phyloP scores from a whole-genome alignment of 64 coral and sea anemone species.

The Trachythela sp. region DNA sequence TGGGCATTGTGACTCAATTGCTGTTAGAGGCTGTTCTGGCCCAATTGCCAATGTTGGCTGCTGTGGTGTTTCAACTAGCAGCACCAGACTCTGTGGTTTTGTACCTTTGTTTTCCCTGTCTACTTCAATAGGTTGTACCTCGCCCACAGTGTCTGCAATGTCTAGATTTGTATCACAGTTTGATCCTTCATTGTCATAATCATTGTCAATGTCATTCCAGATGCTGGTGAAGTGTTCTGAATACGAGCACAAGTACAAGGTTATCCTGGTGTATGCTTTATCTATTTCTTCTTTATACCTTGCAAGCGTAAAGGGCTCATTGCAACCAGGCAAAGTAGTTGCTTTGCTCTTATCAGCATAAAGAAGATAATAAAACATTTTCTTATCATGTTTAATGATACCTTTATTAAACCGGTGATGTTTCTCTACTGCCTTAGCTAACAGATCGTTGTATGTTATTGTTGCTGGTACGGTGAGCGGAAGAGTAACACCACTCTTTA shows the following conservation, averaged over 20 bases:
- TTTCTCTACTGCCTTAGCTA: too few species aligned
- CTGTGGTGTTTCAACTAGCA: neutral
- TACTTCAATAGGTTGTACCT: neutral
- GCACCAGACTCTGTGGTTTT: too few species aligned
- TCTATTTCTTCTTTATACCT: slow-evolving; percentile 8
- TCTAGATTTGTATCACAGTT: slow-evolving; percentile 18
- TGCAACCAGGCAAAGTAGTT: neutral
- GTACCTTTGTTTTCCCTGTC: neutral
- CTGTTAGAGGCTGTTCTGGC: neutral
- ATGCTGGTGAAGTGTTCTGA: slow-evolving; percentile 23
- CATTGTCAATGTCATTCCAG: neutral
- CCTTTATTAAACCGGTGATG: neutral
- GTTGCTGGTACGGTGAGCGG: too few species aligned
- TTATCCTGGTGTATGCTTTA: too few species aligned
- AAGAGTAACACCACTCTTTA: too few species aligned
- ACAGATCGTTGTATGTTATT: too few species aligned
- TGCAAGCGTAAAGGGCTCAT: neutral
- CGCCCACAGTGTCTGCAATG: neutral
- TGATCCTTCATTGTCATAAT: slow-evolving; percentile 22
- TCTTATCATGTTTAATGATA: neutral
- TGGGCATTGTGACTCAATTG: slow-evolving; percentile 36
- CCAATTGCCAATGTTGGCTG: neutral
- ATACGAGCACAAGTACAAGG: neutral
- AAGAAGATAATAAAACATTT: neutral
- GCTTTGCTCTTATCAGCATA: neutral